Evolutionary conservation across 2,888 invertebrate genomes (phyloP).

Genomic region (Troides aeacus): DNA sequence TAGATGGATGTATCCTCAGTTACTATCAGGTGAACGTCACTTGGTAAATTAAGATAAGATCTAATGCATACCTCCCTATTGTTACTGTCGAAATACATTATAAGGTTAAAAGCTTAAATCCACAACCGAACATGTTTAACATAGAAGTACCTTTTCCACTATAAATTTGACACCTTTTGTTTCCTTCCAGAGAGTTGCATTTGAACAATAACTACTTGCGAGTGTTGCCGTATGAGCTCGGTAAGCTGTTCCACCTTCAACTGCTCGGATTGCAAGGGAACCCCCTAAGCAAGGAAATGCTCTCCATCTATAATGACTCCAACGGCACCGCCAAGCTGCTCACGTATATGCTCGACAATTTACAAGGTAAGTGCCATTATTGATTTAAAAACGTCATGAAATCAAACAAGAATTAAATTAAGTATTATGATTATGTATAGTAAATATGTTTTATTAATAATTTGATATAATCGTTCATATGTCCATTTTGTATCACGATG

Average conservation of each 20-base stretch:
- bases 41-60: too few relatives aligned
- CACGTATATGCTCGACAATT: conserved; percentile 96
- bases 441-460: background rate
- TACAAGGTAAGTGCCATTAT: conserved; percentile 86
- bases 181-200: conserved; percentile 89
- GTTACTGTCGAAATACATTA: too few relatives aligned
- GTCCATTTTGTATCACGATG: background rate
- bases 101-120: too few relatives aligned
- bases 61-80: too few relatives aligned
- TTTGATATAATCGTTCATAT: background rate
- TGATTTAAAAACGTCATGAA: background rate
- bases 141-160: background rate
- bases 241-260: conserved; percentile 97
- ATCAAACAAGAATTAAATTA: background rate
- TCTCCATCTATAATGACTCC: conserved; percentile 93
- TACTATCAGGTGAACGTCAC: too few relatives aligned
- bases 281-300: conserved; percentile 95
- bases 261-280: conserved; percentile 95
- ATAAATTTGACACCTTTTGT: conserved; percentile 11
- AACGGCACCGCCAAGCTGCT: conserved; percentile 97
- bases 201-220: conserved; percentile 96
- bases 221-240: conserved; percentile 97
- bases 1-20: too few relatives aligned
- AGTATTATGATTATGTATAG: background rate
- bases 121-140: too few relatives aligned